A percentile compares a stretch with the other conserved stretches of the same genome.
Evolutionary conservation across 2,888 invertebrate genomes (phyloP).

Genomic region (Nasonia oneida): DNA sequence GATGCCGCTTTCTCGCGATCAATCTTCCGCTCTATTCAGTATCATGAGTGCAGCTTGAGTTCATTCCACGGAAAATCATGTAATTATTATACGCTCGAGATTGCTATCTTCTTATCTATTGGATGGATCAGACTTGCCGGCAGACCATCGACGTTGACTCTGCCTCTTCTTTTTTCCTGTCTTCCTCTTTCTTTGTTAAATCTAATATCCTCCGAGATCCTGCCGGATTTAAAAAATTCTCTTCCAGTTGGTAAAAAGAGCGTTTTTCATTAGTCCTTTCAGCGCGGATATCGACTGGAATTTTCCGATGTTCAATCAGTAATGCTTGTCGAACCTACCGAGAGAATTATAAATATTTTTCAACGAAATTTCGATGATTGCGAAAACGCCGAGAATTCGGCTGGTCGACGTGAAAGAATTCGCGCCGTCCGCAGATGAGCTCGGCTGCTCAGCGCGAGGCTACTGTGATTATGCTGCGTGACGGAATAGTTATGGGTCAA

Average conservation of each 20-base stretch:
- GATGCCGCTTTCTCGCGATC: constrained; percentile 10
- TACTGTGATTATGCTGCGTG: constrained; percentile 31
- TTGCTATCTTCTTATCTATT: constrained; percentile 70
- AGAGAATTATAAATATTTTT: not conserved
- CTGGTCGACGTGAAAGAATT: constrained; percentile 47
- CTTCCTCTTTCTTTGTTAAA: constrained; percentile 40
- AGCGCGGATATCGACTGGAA: not conserved
- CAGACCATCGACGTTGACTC: constrained; percentile 61
- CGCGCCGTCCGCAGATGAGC: not conserved
- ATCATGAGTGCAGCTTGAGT: constrained; percentile 38
- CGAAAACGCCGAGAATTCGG: constrained; percentile 47
- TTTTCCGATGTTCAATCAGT: not conserved
- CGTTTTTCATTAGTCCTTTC: constrained; percentile 5
- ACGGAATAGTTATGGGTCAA: constrained; percentile 57
- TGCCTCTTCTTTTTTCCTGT: constrained; percentile 1
- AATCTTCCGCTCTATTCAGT: constrained; percentile 43
- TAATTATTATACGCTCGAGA: constrained; percentile 75
- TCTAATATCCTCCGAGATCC: constrained; percentile 42
- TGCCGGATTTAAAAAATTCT: constrained; percentile 36
- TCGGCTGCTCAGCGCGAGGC: constrained; percentile 9
- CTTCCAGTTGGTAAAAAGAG: constrained; percentile 11
- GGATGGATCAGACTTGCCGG: constrained; percentile 65
- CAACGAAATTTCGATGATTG: constrained; percentile 20
- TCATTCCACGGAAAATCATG: constrained; percentile 73
- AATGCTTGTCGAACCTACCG: not conserved